Percentiles rank a stretch among this genome's conserved stretches.
phyloP scores from a whole-genome alignment of 2,113 vertebrate genomes.

The Neolamprologus sp. region DNA sequence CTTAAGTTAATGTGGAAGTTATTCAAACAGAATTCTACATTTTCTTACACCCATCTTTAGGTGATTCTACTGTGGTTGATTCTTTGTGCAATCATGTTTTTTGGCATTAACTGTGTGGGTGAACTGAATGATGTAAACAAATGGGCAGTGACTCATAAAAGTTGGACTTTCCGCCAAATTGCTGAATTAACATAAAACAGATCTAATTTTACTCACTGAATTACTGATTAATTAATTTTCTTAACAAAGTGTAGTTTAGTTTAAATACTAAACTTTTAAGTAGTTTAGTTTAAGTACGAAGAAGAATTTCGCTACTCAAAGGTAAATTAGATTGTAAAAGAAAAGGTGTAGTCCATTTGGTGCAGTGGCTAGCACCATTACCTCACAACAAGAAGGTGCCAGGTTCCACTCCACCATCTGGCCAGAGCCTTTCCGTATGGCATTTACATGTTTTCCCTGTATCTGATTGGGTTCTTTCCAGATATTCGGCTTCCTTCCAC shows the following conservation, averaged over 20 bases:
- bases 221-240: accelerated
- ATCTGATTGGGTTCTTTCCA: not conserved
- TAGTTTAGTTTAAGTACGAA: not conserved
- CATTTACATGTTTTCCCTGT: not conserved
- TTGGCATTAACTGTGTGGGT: not conserved
- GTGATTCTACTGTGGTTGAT: not conserved
- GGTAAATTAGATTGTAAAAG: not conserved
- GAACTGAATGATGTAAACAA: not conserved
- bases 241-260: not conserved
- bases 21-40: not conserved
- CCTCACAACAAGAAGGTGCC: not conserved
- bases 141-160: not conserved
- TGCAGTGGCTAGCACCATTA: not conserved
- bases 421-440: not conserved
- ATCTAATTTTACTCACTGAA: not conserved
- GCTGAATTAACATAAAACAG: not conserved
- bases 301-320: not conserved
- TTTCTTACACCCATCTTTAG: not conserved
- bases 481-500: not conserved
- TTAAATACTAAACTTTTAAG: not conserved
- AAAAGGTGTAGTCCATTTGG: not conserved
- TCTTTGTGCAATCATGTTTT: not conserved
- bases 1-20: not conserved
- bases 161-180: accelerated
- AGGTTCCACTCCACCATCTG: not conserved